Base-by-base conservation (phyloP, 37 sponge, comb jelly and placozoan species). In the Chondrilla cf. caribensis region DNA sequence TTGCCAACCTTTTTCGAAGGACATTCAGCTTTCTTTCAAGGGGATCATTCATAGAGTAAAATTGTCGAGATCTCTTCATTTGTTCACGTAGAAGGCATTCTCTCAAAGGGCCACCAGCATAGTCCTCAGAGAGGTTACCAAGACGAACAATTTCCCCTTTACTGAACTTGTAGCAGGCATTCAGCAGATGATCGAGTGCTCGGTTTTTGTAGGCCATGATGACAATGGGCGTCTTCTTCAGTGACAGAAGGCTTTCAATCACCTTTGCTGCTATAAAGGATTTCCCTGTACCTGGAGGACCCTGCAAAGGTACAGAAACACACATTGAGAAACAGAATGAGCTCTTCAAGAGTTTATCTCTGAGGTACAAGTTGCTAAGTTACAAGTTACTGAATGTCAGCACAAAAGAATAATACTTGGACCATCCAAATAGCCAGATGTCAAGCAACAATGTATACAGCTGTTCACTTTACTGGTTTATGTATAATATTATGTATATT, bases 251-350 rank as follows among this genome's bases (percentile, higher is more conserved):
- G 32, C 73, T 71, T 2, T 83, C 80, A 38, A 79, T 31, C 15
- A 88, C 67, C 55, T 79, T 78, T 40, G 67, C 19, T 0, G 68
- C 81, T 28, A 88, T 28, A 25, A 84, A 84, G 0, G 89, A 79
- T 64, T 88, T 88, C 59, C 89, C 89, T 33, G 89, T 88, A 40
- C 89, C 89, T 11, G 89, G 89, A 40, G 89, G 89, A 29, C 89
- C 89, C 84, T 84, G 42, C 1, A 29, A 24, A 29, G 60, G 26
- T 28, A 9, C 7, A 59, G 2, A 7, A 2, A 9, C 22, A 59
- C 3, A 59, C 3, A 25, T 59, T 6, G 22, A 0, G 22, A 6
- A 67, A 8, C n/a, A 51, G 38, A n/a, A n/a, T n/a, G n/a, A n/a
- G n/a, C n/a, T n/a, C n/a, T 2, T 44, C 35, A 59, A 25, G 58